Conservation (phyloP, 2,113 vertebrate genomes). For the Aythya baeri region DNA sequence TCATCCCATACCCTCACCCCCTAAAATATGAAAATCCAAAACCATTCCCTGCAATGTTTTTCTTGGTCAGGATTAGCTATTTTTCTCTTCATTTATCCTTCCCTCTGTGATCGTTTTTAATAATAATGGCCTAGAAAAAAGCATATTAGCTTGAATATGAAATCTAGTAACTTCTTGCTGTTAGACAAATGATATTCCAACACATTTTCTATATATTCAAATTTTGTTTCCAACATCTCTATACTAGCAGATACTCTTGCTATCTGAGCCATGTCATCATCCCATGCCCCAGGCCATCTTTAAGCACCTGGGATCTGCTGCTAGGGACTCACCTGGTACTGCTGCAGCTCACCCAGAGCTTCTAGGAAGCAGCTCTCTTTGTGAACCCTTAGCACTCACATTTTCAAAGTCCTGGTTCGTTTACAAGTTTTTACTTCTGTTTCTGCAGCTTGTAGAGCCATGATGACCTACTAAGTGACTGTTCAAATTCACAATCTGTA, state of each 20-base stretch:
- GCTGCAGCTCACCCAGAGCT: neutral
- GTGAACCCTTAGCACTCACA: neutral
- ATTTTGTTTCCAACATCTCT: neutral
- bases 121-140: neutral
- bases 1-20: too few species aligned
- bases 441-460: neutral
- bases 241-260: neutral
- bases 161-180: neutral
- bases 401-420: neutral
- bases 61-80: neutral
- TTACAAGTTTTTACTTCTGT: neutral
- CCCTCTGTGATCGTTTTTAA: neutral
- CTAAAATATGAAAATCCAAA: neutral
- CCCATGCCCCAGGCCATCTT: neutral
- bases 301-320: neutral
- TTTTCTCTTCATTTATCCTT: neutral
- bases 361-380: neutral
- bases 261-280: neutral
- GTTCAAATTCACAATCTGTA: neutral
- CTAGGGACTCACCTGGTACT: neutral
- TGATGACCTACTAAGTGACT: neutral
- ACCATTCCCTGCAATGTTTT: neutral
- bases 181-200: neutral
- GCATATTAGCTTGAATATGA: neutral
- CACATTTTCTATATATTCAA: neutral